Evolutionary conservation across 2,888 invertebrate species (phyloP), one percentile per base, ranked within the genome.

Genomic region (Pterostichus niger): DNA sequence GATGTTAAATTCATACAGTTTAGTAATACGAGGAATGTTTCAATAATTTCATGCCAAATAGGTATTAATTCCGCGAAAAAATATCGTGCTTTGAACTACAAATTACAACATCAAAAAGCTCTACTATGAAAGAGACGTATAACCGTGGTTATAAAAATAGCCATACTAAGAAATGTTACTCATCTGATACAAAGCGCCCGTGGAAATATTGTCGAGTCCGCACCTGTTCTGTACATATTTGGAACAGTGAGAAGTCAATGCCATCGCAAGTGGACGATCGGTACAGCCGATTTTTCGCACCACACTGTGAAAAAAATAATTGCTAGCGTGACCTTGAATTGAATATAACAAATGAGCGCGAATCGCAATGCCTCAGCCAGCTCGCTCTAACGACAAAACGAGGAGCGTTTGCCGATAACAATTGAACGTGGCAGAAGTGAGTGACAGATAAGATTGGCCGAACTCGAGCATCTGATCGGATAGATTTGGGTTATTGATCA

Each of bases 291-390:
- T 82, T 82, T 81, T 82, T 82, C 82, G 75, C 82, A 75, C 82
- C 61, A 82, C 75, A 82, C 75, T 75, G 82, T 82, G 75, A 82
- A 82, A 82, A 81, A 82, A 81, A 82, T 82, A 75, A 82, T 82
- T 82, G 75, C 82, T 59, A 49, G 75, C 46, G 61, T 61, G 82
- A 49, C 82, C 82, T 82, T 82, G 82, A 82, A 31, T 75, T 46
- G 75, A 82, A 33, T 82, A 75, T 82, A 82, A 82, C 75, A 82
- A 82, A 82, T 82, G 82, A 82, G 56, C 82, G 73, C 56, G 31
- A 61, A 79, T 54, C 71, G 44, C 71, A 10, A 44, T 44, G 40
- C 6, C 71, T 24, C 24, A 1, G 24, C 24, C 24, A 2, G 24
- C 24, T 24, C 24, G 24, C 33, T 49, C 46, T 44, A 73, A 73